Percentiles rank a stretch among this genome's conserved stretches.
phyloP scores from a whole-genome alignment of 2,797 vertebrate genomes.

The Nothura maculosa region DNA sequence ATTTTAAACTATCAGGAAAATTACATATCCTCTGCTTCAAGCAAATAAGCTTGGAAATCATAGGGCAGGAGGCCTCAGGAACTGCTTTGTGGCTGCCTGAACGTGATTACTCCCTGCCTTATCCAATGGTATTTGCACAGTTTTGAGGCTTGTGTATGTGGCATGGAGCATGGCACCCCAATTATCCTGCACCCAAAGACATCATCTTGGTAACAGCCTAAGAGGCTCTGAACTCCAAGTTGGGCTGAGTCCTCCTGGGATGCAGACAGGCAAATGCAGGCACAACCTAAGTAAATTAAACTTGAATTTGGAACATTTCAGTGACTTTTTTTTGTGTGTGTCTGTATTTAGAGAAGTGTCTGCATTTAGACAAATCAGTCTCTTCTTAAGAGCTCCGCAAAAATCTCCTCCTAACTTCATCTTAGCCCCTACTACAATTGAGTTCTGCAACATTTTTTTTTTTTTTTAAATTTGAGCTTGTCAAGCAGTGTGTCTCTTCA shows the following conservation, averaged over 20 bases:
- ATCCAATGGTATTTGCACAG: not conserved
- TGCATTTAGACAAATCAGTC: too few relatives aligned
- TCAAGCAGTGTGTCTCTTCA: not conserved
- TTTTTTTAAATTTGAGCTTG: not conserved
- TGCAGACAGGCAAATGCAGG: not conserved
- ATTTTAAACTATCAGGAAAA: slow-evolving; percentile 62
- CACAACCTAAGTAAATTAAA: not conserved
- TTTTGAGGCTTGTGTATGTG: not conserved
- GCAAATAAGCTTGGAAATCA: slow-evolving; percentile 26
- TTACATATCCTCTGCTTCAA: slow-evolving; percentile 34
- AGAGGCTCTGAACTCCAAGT: not conserved
- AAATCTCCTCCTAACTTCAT: not conserved
- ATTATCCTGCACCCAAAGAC: not conserved
- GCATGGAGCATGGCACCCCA: not conserved
- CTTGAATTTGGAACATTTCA: not conserved
- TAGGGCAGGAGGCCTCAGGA: slow-evolving; percentile 18
- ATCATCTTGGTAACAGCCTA: not conserved
- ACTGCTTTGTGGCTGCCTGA: not conserved
- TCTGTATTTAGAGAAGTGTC: not conserved
- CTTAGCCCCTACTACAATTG: not conserved
- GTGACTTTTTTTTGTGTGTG: not conserved
- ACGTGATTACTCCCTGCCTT: not conserved
- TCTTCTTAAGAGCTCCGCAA: not conserved
- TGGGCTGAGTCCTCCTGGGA: not conserved
- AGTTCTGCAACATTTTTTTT: not conserved